A percentile compares a stretch with the other conserved stretches of the same genome.
phyloP scores from a whole-genome alignment of 1,140 invertebrate species.

The Apis dorsata region DNA sequence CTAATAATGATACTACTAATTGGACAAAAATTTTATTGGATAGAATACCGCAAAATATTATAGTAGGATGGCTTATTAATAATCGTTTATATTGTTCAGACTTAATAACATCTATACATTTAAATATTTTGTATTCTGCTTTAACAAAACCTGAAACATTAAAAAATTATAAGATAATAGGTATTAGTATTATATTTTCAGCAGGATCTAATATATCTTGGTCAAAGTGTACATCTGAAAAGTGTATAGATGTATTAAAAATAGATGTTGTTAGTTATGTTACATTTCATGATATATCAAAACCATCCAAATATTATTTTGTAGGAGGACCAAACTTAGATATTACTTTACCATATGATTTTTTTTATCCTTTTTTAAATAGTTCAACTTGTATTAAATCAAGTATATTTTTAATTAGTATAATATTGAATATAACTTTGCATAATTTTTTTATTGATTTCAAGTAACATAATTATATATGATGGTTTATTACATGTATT shows the following conservation, averaged over 20 bases:
- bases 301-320: conserved; percentile 79
- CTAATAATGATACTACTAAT: conserved; percentile 75
- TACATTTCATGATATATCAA: conserved; percentile 83
- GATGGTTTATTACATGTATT: no score
- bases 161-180: conserved; percentile 74
- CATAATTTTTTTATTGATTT: conserved; percentile 25
- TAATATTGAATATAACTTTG: background rate
- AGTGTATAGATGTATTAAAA: conserved; percentile 68
- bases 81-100: conserved; percentile 74
- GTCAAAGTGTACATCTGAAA: conserved; percentile 66
- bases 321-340: conserved; percentile 83
- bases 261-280: conserved; percentile 78
- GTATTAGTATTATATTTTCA: conserved; percentile 71
- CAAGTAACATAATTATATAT: background rate
- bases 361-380: conserved; percentile 85
- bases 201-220: conserved; percentile 70
- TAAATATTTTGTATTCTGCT: conserved; percentile 79
- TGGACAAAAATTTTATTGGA: conserved; percentile 81
- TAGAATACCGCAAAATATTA: conserved; percentile 66
- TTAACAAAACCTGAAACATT: conserved; percentile 70
- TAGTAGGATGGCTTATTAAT: conserved; percentile 64
- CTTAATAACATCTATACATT: conserved; percentile 78
- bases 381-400: conserved; percentile 23
- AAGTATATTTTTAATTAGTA: conserved; percentile 11
- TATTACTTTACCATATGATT: conserved; percentile 84